These are phyloP conservation scores for Condylura cristata DNA, from an alignment of 2,113 vertebrate genomes.

Conservation along the genomic window DNA sequence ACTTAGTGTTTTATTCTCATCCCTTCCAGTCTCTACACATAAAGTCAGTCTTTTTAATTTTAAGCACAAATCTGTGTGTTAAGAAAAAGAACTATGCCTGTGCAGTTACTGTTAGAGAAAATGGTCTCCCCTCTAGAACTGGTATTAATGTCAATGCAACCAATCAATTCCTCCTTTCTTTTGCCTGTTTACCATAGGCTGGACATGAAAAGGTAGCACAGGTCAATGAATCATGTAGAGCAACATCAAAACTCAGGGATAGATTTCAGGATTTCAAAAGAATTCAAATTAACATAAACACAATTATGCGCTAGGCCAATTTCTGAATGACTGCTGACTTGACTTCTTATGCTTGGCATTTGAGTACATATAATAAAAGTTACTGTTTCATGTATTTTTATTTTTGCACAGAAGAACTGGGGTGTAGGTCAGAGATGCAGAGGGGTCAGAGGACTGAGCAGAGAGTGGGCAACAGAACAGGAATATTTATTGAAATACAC, in stretches of 20 bases:
- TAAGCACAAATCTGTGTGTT: slow-evolving; percentile 55
- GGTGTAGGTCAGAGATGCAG: too few relatives aligned
- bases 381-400: too few relatives aligned
- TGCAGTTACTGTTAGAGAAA: slow-evolving; percentile 38
- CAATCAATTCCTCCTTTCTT: slow-evolving; percentile 53
- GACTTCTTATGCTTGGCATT: slow-evolving; percentile 16
- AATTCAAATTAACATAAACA: slow-evolving; percentile 54
- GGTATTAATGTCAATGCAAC: slow-evolving; percentile 34
- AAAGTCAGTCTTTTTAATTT: neutral
- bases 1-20: neutral
- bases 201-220: neutral
- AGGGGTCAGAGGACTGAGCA: too few relatives aligned
- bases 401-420: too few relatives aligned
- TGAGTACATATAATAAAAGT: slow-evolving; percentile 77
- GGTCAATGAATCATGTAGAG: slow-evolving; percentile 18
- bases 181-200: slow-evolving; percentile 32
- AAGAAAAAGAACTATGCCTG: neutral
- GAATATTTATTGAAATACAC: too few relatives aligned
- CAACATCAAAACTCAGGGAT: slow-evolving; percentile 33
- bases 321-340: slow-evolving; percentile 13
- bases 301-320: slow-evolving; percentile 32
- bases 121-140: neutral
- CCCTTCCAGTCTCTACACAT: neutral
- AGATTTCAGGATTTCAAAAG: slow-evolving; percentile 58
- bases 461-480: too few relatives aligned